These are phyloP conservation scores for Drosophila melanogaster DNA, from an alignment of 1,140 invertebrate species.

Conservation along the genomic window DNA sequence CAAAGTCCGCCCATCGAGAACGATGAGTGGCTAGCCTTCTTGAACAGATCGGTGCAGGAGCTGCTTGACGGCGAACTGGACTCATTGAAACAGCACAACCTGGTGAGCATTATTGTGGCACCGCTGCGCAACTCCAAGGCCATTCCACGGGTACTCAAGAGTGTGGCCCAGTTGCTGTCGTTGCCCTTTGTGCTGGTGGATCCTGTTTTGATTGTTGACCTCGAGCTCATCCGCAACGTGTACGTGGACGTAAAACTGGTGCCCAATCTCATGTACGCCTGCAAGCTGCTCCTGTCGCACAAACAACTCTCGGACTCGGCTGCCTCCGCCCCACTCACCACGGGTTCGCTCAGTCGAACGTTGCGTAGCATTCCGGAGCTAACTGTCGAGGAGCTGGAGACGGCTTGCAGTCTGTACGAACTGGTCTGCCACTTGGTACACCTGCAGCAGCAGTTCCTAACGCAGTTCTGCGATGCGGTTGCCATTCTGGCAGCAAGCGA, in stretches of 20 bases:
- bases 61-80: constrained; percentile 90
- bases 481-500: constrained; percentile 87
- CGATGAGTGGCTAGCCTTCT: constrained; percentile 92
- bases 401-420: constrained; percentile 88
- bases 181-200: constrained; percentile 89
- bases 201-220: constrained; percentile 86
- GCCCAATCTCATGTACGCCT: constrained; percentile 90
- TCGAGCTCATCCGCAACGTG: constrained; percentile 85
- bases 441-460: constrained; percentile 88
- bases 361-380: constrained; percentile 85
- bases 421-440: constrained; percentile 90
- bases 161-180: constrained; percentile 89
- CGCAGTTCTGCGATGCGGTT: constrained; percentile 91
- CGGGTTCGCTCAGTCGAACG: constrained; percentile 54
- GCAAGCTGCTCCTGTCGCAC: constrained; percentile 87
- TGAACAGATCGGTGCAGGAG: constrained; percentile 89
- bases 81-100: constrained; percentile 89
- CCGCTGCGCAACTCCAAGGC: constrained; percentile 88
- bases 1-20: constrained; percentile 89
- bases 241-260: constrained; percentile 91
- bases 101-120: constrained; percentile 90
- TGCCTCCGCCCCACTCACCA: constrained; percentile 45
- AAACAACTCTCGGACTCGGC: constrained; percentile 68
- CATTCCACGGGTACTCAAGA: constrained; percentile 87
- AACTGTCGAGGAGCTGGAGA: constrained; percentile 87